Base-by-base conservation (phyloP, 2,113 vertebrate species). In the Indicator maculatus region DNA sequence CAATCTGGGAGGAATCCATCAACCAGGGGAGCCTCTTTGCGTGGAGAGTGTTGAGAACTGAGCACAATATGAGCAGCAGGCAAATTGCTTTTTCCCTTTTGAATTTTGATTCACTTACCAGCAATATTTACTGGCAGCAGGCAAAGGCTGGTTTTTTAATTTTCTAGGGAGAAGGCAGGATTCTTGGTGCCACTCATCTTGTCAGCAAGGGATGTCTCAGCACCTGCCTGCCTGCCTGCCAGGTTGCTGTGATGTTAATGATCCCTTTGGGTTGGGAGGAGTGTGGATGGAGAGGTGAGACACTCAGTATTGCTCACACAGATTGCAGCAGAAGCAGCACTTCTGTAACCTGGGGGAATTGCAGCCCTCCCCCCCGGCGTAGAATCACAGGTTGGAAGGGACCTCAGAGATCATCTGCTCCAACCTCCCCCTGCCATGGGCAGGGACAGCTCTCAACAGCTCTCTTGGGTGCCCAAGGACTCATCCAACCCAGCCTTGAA, bases 71-170 rank as follows among this genome's bases (percentile, higher is more conserved):
- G 94, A 93, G 93, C 94, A 95, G 93, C 95, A 93, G 91, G 95
- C 91, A 97, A 97, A 97, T 96, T 95, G 93, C 94, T 97, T 96
- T 96, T 91, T 90, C 93, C 85, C 88, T 90, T 95, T 95, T 96
- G 96, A 97, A 97, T 97, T 96, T 96, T 96, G 95, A 94, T 95
- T 96, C 94, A 95, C 91, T 97, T 95, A 95, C 76, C 69, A 77
- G 72, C 94, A 95, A 94, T 95, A 96, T 95, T 96, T 95, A 95
- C 94, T 83, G 81, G 82, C 50, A 89, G 82, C 85, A 91, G 88
- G 93, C 95, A 95, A 89, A 93, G 85, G n/a, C 33, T 88, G 91
- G 91, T 95, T 7, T 95, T 83, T 93, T 91, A 95, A 93, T 96
- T 93, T 96, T 83, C 82, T 4, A 3, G 87, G 72, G 89, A 95